phyloP scores from a whole-genome alignment of 1,140 invertebrate genomes.

The Plodia interpunctella region DNA sequence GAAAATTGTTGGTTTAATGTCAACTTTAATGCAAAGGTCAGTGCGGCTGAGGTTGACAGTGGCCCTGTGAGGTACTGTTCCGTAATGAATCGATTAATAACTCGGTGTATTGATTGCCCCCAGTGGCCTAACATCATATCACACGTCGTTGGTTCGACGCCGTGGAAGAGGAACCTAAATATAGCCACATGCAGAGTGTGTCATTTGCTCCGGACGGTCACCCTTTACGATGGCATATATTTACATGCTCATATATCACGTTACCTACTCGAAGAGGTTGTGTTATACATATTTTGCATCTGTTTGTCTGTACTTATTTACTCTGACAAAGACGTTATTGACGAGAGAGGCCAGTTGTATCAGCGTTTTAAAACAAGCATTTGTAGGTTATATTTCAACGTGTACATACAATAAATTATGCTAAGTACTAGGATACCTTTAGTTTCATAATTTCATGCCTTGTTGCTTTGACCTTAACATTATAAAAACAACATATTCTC shows the following conservation, averaged over 20 bases:
- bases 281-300: background rate
- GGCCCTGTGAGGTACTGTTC: slow-evolving; percentile 36
- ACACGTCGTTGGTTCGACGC: slow-evolving; percentile 50
- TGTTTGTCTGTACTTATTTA: background rate
- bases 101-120: slow-evolving; percentile 52
- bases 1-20: slow-evolving; percentile 23
- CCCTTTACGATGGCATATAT: slow-evolving; percentile 44
- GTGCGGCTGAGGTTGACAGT: slow-evolving; percentile 26
- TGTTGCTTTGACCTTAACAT: too few relatives aligned
- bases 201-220: slow-evolving; percentile 26
- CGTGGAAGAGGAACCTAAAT: slow-evolving; percentile 53
- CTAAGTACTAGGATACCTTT: too few relatives aligned
- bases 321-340: too few relatives aligned
- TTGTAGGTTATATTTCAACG: too few relatives aligned
- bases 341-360: too few relatives aligned
- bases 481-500: too few relatives aligned
- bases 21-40: slow-evolving; percentile 28
- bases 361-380: too few relatives aligned
- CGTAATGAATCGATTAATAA: slow-evolving; percentile 46
- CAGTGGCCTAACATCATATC: slow-evolving; percentile 50
- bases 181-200: slow-evolving; percentile 44
- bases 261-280: background rate
- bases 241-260: slow-evolving; percentile 18
- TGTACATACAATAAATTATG: too few relatives aligned
- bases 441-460: too few relatives aligned